Percentiles rank a stretch among this genome's conserved stretches.
These are phyloP conservation scores for Philopotamus ludificatus DNA, from an alignment of 1,140 invertebrate species.

Conservation along the genomic window DNA sequence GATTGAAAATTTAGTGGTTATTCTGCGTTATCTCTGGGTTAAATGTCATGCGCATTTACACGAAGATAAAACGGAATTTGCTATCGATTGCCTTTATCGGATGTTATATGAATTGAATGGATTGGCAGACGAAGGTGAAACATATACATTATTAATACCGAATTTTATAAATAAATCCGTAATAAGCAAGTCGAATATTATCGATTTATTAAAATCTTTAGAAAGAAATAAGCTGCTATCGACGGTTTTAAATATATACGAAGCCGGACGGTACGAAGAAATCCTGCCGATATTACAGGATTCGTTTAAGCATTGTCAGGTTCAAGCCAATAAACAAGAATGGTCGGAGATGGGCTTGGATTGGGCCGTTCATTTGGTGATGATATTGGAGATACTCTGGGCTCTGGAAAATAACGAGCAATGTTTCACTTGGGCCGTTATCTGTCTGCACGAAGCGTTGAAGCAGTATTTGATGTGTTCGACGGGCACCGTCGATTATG, in stretches of 20 bases:
- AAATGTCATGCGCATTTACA: conserved; percentile 50
- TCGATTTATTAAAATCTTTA: conserved; percentile 48
- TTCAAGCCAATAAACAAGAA: conserved; percentile 48
- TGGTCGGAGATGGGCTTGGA: conserved; percentile 53
- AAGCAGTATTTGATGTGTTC: conserved; percentile 58
- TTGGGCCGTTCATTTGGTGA: conserved; percentile 57
- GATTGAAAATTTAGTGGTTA: conserved; percentile 46
- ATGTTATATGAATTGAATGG: conserved; percentile 51
- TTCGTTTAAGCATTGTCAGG: conserved; percentile 59
- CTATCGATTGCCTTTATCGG: conserved; percentile 51
- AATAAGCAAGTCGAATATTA: conserved; percentile 48
- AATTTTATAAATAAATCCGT: conserved; percentile 51
- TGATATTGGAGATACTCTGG: conserved; percentile 75
- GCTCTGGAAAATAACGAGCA: conserved; percentile 57
- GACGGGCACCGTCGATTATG: conserved; percentile 55
- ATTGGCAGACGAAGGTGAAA: conserved; percentile 47
- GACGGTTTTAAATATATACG: conserved; percentile 60
- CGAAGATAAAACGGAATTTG: conserved; percentile 49
- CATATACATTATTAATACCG: conserved; percentile 45
- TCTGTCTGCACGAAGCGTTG: conserved; percentile 65
- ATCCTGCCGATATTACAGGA: conserved; percentile 65
- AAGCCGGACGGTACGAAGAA: conserved; percentile 63
- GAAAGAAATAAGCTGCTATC: conserved; percentile 54
- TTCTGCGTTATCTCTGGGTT: conserved; percentile 50
- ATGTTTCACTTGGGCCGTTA: conserved; percentile 76